These are phyloP conservation scores for Podarcis cretensis DNA, from an alignment of 2,113 vertebrate species.

Conservation along the genomic window DNA sequence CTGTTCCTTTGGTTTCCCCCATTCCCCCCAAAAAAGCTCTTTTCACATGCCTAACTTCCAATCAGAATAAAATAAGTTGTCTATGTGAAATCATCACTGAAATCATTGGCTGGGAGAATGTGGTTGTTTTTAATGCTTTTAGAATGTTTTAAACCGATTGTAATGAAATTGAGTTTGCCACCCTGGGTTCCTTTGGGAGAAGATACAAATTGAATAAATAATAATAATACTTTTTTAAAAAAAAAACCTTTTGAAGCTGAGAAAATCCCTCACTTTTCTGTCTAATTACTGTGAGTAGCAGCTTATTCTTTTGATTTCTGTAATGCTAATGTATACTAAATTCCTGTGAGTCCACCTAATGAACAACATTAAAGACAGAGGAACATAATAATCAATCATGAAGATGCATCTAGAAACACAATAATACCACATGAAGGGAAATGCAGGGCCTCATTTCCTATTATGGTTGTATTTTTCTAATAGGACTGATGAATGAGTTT, in stretches of 20 bases:
- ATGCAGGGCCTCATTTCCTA: not conserved
- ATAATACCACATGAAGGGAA: slow-evolving; percentile 21
- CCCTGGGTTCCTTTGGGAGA: no score
- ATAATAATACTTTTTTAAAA: no score
- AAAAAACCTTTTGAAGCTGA: slow-evolving; percentile 42
- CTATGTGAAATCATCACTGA: no score
- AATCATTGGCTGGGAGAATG: no score
- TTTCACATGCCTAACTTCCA: no score
- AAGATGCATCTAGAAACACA: slow-evolving; percentile 1
- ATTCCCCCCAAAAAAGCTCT: no score
- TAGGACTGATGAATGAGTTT: not conserved
- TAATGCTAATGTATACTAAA: slow-evolving; percentile 67
- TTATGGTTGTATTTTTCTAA: not conserved
- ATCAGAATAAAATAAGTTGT: no score
- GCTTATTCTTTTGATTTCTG: slow-evolving; percentile 56
- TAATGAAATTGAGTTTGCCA: no score
- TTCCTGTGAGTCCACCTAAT: slow-evolving; percentile 65
- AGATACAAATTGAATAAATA: no score
- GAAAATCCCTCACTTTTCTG: slow-evolving; percentile 58
- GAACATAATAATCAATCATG: slow-evolving; percentile 58
- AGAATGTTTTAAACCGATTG: no score
- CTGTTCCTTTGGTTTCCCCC: no score
- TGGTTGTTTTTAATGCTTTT: no score
- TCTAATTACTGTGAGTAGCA: slow-evolving; percentile 61
- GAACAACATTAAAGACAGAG: slow-evolving; percentile 56